Percentiles rank a stretch among this genome's conserved stretches.
These are phyloP conservation scores for Acanthaster planci DNA, from an alignment of 35 echinoderm and acorn worm species.

Conservation along the genomic window DNA sequence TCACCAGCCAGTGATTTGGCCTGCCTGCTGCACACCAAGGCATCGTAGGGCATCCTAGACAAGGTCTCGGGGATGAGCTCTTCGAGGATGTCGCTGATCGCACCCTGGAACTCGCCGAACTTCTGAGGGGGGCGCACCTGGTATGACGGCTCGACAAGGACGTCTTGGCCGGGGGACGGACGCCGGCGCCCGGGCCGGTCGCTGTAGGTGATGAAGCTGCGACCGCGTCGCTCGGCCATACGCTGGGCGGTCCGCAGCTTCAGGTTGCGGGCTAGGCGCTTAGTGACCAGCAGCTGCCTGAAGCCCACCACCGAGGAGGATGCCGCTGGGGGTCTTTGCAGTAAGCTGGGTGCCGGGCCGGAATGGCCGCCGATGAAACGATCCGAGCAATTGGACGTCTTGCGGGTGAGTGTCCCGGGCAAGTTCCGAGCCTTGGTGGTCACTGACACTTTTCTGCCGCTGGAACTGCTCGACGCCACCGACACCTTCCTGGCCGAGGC, in stretches of 20 bases:
- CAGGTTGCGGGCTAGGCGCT: constrained; percentile 51
- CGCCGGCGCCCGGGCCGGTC: constrained; percentile 26
- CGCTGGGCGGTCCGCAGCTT: constrained; percentile 50
- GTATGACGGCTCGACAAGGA: constrained; percentile 61
- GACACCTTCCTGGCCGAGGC: background rate
- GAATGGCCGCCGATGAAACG: background rate
- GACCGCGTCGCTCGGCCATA: constrained; percentile 50
- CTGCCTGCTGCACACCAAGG: constrained; percentile 43
- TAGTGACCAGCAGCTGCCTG: constrained; percentile 34
- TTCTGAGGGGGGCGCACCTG: constrained; percentile 45
- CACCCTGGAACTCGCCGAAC: constrained; percentile 32
- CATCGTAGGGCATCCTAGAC: constrained; percentile 45
- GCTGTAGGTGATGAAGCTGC: constrained; percentile 43
- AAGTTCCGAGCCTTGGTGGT: background rate
- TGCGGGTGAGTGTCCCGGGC: background rate
- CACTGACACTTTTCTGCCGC: background rate
- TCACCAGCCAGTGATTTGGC: constrained; percentile 40
- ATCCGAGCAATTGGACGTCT: background rate
- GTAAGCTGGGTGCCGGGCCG: too few relatives aligned
- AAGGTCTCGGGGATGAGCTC: constrained; percentile 25
- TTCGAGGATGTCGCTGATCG: constrained; percentile 49
- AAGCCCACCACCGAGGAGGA: constrained; percentile 23
- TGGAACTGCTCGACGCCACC: background rate
- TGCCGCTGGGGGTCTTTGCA: background rate
- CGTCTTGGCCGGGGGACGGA: background rate